Evolutionary conservation across 1,140 invertebrate species (phyloP).

Genomic region (Drosophila sechellia): DNA sequence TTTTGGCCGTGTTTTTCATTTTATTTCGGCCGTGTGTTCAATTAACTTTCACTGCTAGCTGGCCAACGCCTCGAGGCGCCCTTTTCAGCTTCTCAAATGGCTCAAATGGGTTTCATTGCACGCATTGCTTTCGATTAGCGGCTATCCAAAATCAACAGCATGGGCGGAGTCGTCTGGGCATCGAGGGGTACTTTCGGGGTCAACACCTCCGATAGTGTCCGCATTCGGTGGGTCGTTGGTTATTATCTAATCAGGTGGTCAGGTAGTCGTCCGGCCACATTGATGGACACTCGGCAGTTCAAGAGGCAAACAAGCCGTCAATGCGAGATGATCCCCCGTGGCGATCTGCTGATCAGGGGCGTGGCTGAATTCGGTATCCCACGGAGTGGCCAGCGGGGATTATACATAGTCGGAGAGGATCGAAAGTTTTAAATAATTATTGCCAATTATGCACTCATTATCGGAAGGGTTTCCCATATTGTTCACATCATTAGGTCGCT

Average conservation of each 20-base stretch:
- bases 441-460: not conserved
- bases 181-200: not conserved
- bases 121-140: slow-evolving; percentile 40
- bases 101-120: slow-evolving; percentile 25
- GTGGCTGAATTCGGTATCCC: not conserved
- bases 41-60: slow-evolving; percentile 56
- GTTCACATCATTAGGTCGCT: not conserved
- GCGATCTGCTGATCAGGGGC: slow-evolving; percentile 1
- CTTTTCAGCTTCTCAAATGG: slow-evolving; percentile 23
- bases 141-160: not conserved
- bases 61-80: slow-evolving; percentile 55
- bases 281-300: slow-evolving; percentile 11
- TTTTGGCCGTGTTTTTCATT: slow-evolving; percentile 32
- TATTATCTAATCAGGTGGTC: slow-evolving; percentile 9
- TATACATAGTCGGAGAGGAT: not conserved
- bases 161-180: not conserved
- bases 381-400: not conserved
- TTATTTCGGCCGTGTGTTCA: slow-evolving; percentile 36
- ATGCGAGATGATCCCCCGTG: slow-evolving; percentile 12
- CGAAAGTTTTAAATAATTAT: slow-evolving; percentile 3
- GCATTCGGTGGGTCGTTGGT: not conserved
- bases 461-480: not conserved
- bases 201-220: slow-evolving; percentile 7
- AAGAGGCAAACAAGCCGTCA: slow-evolving; percentile 22
- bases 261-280: slow-evolving; percentile 7